A percentile compares a stretch with the other conserved stretches of the same genome.
Evolutionary conservation across 2,888 invertebrate genomes (phyloP).

Genomic region (Aethes cnicana): DNA sequence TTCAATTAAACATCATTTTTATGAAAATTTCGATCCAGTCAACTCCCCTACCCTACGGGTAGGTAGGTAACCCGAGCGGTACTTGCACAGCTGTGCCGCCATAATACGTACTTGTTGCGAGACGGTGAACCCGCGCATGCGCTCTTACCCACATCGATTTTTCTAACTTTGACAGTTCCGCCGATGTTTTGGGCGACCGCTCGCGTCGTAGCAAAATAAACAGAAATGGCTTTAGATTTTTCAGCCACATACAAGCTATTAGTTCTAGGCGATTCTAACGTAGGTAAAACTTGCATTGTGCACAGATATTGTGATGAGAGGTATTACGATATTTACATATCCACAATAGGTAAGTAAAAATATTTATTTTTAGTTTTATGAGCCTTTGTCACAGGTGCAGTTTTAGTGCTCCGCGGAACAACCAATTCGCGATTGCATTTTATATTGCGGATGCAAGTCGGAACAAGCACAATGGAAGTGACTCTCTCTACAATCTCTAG

Average conservation of each 20-base stretch:
- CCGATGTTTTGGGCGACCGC: constrained; percentile 71
- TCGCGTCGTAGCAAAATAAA: constrained; percentile 72
- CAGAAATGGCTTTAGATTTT: constrained; percentile 91
- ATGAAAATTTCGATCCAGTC: too few relatives aligned
- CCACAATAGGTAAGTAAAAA: constrained; percentile 90
- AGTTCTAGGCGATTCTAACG: constrained; percentile 94
- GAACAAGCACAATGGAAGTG: constrained; percentile 50
- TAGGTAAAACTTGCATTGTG: constrained; percentile 94
- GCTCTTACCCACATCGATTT: constrained; percentile 73
- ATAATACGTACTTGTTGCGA: constrained; percentile 57
- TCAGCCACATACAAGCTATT: constrained; percentile 93
- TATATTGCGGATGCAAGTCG: constrained; percentile 52
- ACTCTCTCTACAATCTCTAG: too few relatives aligned
- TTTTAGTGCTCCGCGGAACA: constrained; percentile 53
- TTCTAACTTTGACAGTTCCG: constrained; percentile 77
- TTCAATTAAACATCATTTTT: too few relatives aligned
- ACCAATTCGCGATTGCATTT: constrained; percentile 52
- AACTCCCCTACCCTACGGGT: constrained; percentile 8
- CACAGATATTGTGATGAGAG: constrained; percentile 94
- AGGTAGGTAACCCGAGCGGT: too few relatives aligned
- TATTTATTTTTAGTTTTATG: constrained; percentile 65
- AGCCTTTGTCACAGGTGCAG: constrained; percentile 66
- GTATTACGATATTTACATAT: constrained; percentile 95
- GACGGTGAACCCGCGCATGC: constrained; percentile 65
- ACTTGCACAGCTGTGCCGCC: constrained; percentile 24